phyloP scores from a whole-genome alignment of 1,140 invertebrate species.

The Cheumatopsyche charites region DNA sequence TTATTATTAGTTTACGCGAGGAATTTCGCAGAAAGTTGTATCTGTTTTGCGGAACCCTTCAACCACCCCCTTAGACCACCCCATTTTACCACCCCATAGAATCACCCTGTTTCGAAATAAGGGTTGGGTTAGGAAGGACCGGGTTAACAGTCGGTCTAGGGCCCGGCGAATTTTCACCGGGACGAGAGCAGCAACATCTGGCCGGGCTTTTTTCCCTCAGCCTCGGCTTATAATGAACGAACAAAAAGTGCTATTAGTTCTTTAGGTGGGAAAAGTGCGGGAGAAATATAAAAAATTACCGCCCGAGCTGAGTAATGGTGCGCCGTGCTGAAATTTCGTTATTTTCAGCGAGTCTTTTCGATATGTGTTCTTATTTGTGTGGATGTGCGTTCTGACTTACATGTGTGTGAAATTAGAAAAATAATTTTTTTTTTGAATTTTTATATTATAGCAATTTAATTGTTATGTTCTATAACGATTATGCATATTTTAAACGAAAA shows the following conservation, averaged over 20 bases:
- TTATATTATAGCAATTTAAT: no score
- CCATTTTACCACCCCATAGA: no score
- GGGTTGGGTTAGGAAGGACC: not conserved
- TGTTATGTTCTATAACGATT: no score
- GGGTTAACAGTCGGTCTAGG: no score
- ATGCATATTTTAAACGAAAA: no score
- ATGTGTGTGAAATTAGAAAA: no score
- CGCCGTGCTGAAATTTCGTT: no score
- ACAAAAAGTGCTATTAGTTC: conserved; percentile 46
- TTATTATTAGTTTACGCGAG: conserved; percentile 23
- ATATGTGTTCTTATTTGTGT: no score
- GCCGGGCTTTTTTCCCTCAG: not conserved
- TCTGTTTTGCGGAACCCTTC: conserved; percentile 18
- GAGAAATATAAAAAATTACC: conserved; percentile 18
- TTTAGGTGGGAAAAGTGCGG: not conserved
- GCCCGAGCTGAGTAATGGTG: no score
- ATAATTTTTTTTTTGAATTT: no score
- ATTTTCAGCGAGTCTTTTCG: no score
- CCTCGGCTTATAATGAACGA: conserved; percentile 40
- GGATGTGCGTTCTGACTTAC: no score
- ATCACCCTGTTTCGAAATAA: not conserved
- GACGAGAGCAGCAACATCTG: conserved; percentile 38
- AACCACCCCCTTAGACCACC: not conserved
- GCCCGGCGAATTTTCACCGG: conserved; percentile 28
- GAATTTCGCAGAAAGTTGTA: conserved; percentile 20